Conservation (phyloP, 2,113 vertebrate species). For the Struthidea cinerea region DNA sequence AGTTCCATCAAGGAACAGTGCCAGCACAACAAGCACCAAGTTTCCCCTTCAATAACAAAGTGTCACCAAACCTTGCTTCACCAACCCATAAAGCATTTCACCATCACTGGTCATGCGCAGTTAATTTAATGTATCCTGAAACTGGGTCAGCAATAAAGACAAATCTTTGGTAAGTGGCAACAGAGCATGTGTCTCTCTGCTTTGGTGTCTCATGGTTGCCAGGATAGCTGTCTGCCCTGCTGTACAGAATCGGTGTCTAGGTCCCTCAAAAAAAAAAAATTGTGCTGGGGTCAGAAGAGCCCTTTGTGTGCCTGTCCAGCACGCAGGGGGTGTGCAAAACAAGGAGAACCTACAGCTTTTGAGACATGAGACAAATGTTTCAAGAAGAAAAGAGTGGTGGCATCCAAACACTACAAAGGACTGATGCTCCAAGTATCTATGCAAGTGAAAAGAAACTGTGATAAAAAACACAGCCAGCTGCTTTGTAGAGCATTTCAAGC, state of each 20-base stretch:
- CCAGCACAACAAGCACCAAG: not conserved
- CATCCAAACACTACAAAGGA: not conserved
- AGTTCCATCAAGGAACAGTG: rapidly evolving
- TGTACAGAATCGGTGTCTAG: not conserved
- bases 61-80: not conserved
- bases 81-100: not conserved
- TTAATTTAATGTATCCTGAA: not conserved
- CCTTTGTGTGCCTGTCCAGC: not conserved
- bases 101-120: not conserved
- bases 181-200: not conserved
- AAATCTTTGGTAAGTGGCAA: not conserved
- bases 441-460: not conserved
- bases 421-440: not conserved
- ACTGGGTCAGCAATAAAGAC: not conserved
- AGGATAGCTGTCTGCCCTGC: not conserved
- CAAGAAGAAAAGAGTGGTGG: not conserved
- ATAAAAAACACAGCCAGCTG: not conserved
- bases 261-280: not conserved
- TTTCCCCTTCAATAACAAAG: not conserved
- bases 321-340: not conserved
- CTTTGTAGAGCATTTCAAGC: not conserved
- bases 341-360: not conserved
- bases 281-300: not conserved
- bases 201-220: not conserved
- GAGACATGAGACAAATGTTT: not conserved